phyloP scores from a whole-genome alignment of 2,888 invertebrate genomes.

The Oxytorus armatus region DNA sequence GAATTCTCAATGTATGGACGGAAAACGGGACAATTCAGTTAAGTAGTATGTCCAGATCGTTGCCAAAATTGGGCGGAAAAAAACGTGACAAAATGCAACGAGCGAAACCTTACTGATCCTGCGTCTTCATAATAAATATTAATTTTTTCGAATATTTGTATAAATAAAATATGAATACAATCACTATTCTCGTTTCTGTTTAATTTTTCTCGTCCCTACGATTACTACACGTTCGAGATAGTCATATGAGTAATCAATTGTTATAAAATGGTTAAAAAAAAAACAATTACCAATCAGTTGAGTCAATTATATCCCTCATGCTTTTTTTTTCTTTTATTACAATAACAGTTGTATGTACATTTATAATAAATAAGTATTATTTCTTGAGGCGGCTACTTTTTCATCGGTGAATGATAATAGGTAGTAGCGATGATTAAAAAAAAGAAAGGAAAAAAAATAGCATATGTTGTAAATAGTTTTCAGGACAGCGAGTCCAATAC shows the following conservation, averaged over 20 bases:
- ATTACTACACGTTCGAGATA: too few relatives aligned
- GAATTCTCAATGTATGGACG: conserved; percentile 89
- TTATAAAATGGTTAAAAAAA: too few relatives aligned
- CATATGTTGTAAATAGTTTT: conserved; percentile 70
- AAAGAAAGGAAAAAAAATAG: conserved; percentile 68
- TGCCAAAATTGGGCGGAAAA: conserved; percentile 77
- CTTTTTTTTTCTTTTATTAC: conserved; percentile 80
- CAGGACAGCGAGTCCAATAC: conserved; percentile 63
- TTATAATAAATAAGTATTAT: conserved; percentile 82
- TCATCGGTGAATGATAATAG: conserved; percentile 71
- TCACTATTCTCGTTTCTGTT: neutral
- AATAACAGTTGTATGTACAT: conserved; percentile 83
- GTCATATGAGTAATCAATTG: too few relatives aligned
- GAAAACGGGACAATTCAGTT: conserved; percentile 70
- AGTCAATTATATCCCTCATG: conserved; percentile 70
- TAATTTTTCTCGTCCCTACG: neutral
- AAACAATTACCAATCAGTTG: neutral
- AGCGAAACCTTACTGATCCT: conserved; percentile 79
- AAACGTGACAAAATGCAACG: conserved; percentile 74
- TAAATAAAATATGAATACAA: conserved; percentile 18
- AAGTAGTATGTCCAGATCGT: conserved; percentile 67
- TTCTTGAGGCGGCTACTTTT: conserved; percentile 79
- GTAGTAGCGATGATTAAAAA: conserved; percentile 44
- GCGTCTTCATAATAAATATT: conserved; percentile 24
- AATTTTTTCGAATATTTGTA: conserved; percentile 13